A percentile compares a stretch with the other conserved stretches of the same genome.
phyloP scores from a whole-genome alignment of 2,113 vertebrate species.

The Montifringilla adamsi region DNA sequence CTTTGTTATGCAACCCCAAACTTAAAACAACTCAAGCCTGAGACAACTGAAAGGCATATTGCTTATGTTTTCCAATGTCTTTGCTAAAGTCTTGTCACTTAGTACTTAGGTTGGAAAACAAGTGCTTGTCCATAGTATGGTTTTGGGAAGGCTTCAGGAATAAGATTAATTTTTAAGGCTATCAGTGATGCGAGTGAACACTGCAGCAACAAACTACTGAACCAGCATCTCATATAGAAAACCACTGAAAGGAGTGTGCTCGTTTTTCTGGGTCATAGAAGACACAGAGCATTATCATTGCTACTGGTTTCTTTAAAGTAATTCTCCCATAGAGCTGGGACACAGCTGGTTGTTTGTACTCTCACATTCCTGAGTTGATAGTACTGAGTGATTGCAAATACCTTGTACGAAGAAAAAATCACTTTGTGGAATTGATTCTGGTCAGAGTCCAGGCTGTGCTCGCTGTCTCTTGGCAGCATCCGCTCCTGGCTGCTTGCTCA shows the following conservation, averaged over 20 bases:
- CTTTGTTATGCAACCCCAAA: not conserved
- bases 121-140: not conserved
- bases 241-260: not conserved
- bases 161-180: not conserved
- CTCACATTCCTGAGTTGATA: slow-evolving; percentile 28
- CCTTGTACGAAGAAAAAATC: slow-evolving; percentile 17
- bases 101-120: not conserved
- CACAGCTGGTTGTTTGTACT: slow-evolving; percentile 11
- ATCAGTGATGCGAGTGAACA: fast-evolving
- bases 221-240: not conserved
- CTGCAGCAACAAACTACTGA: not conserved
- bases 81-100: not conserved
- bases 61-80: not conserved
- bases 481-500: not conserved
- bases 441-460: not conserved
- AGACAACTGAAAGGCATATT: not conserved
- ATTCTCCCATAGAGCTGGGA: not conserved
- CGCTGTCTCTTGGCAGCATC: not conserved
- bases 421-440: slow-evolving; percentile 42
- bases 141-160: not conserved
- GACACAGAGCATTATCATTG: not conserved
- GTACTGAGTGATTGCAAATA: slow-evolving; percentile 11
- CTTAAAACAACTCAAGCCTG: not conserved
- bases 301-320: not conserved
- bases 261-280: not conserved